Evolutionary conservation across 2,888 invertebrate genomes (phyloP), one percentile per base, ranked within the genome.

Genomic region (Stramonita haemastoma): DNA sequence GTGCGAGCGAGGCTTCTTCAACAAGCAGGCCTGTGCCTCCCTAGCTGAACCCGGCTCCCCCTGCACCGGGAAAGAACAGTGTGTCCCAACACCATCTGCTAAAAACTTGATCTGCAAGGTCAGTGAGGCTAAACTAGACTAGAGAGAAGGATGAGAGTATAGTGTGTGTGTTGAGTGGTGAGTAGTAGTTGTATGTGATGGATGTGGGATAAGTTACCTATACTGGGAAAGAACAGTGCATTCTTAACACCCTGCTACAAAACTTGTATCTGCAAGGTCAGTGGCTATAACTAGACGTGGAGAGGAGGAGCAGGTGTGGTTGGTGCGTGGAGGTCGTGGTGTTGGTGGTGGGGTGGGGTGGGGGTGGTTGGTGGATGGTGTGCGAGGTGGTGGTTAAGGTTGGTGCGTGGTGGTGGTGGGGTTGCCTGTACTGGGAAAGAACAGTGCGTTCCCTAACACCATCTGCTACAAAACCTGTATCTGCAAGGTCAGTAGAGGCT

Each of bases 61-160:
- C 19, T 91, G 91, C 32, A 89, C 89, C 19, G 87, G 79, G 1
- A 90, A 87, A 73, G 90, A 89, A 57, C 90, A 91, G 86, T 91
- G 91, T 29, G 46, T 85, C 22, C n/a, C n/a, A n/a, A n/a, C n/a
- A n/a, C n/a, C 84, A 88, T 88, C 84, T 88, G 88, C 56, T 88
- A 36, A 88, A 88, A 73, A 88, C 88, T 1, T 88, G 88, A 84
- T 88, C 29, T 88, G 88, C 32, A 70, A 88, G 88, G 88, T 88
- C 8, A 46, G 34, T 11, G 5, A 13, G 19, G 8, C 26, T 60
- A 19, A n/a, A 19, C 19, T 60, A 17, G 60, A 60, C 17, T 60
- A n/a, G 60, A n/a, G n/a, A n/a, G n/a, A n/a, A n/a, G n/a, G n/a
- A n/a, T n/a, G n/a, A n/a, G n/a, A n/a, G n/a, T n/a, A n/a, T n/a